Evolutionary conservation across 2,797 vertebrate genomes (phyloP), one percentile per base, ranked within the genome.

Genomic region (Lateolabrax maculatus): DNA sequence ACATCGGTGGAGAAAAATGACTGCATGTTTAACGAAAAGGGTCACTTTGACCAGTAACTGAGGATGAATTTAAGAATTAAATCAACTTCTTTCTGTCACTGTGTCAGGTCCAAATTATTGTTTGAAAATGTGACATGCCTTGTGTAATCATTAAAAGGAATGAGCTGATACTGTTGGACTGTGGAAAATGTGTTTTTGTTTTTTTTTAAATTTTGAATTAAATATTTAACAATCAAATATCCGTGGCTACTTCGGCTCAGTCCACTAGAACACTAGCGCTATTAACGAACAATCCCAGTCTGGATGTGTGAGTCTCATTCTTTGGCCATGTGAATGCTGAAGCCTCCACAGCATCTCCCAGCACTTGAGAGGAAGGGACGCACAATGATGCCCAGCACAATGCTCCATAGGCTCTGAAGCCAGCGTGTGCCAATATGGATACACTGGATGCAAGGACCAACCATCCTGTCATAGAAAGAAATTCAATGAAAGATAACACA

Each of bases 391-490:
- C 85, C 87, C 88, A 96, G 70, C 23, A 94, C 60, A 3, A 94
- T 77, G 73, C 23, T 88, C 95, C 95, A 96, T 0, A 95, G 72
- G 18, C 71, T 89, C 89, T 94, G 90, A 36, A 96, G 79, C 93
- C 94, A 96, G 39, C 64, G 63, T 5, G 89, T 93, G 65, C 93
- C 93, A 11, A 95, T 83, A 3, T 84, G 69, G 57, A 91, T 6
- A 29, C 90, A 93, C 57, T 90, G 90, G 68, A 94, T 53, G 56
- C 92, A 95, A 1, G 95, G 96, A 31, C 90, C 65, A 2, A 96
- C 81, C 71, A 95, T 88, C 95, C 95, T 96, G 88, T 68, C 11
- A 76, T 0, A 57, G 48, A 61, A 5, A 75, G 25, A 82, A 55
- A 87, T 27, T 74, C 9, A 72, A 67, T 48, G 6, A 68, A 9